These are phyloP conservation scores for Pogonus chalceus DNA, from an alignment of 1,140 invertebrate species.

Conservation along the genomic window DNA sequence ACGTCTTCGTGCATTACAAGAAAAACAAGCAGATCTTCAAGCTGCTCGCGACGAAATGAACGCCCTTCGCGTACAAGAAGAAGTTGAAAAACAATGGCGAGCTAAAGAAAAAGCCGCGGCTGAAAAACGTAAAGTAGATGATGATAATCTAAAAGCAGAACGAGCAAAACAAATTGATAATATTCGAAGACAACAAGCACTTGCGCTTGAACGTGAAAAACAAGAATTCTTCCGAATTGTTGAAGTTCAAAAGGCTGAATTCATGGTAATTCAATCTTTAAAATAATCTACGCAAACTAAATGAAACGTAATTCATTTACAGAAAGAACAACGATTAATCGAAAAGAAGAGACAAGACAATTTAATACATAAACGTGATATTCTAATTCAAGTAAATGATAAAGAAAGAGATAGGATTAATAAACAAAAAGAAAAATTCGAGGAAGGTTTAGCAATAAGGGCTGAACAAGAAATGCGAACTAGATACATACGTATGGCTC, in stretches of 20 bases:
- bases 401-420: conserved; percentile 53
- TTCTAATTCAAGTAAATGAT: conserved; percentile 54
- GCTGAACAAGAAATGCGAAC: conserved; percentile 46
- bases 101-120: conserved; percentile 32
- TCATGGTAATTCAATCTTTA: conserved; percentile 15
- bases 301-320: not conserved
- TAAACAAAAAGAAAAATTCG: conserved; percentile 45
- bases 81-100: conserved; percentile 36
- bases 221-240: conserved; percentile 45
- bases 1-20: conserved; percentile 36
- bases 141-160: conserved; percentile 29
- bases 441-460: conserved; percentile 50
- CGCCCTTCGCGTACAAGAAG: conserved; percentile 33
- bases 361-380: conserved; percentile 38
- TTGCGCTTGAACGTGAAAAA: conserved; percentile 49
- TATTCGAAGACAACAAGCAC: conserved; percentile 42
- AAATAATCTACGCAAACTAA: not conserved
- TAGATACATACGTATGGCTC: conserved; percentile 43
- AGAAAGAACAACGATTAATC: conserved; percentile 3
- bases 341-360: conserved; percentile 35
- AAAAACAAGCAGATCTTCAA: conserved; percentile 32
- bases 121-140: conserved; percentile 22
- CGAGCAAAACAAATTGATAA: conserved; percentile 40
- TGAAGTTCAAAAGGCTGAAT: conserved; percentile 9
- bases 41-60: conserved; percentile 34